These are phyloP conservation scores for Hydrotaea diabolus DNA, from an alignment of 2,888 invertebrate species.

Conservation along the genomic window DNA sequence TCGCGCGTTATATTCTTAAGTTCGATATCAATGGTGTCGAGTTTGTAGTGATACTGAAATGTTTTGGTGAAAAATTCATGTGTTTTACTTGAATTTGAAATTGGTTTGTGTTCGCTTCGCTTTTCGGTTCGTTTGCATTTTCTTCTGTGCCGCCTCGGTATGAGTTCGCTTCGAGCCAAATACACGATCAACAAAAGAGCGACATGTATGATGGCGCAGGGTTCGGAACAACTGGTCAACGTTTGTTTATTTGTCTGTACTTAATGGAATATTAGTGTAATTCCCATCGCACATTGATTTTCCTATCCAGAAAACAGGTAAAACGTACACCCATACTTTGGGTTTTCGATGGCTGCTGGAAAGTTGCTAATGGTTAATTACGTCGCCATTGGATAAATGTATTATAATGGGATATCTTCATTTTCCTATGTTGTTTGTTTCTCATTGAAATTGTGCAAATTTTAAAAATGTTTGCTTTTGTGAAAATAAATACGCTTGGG, in stretches of 20 bases:
- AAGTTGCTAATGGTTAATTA: too few relatives aligned
- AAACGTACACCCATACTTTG: too few relatives aligned
- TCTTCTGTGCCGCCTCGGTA: not conserved
- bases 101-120: not conserved
- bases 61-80: slow-evolving; percentile 56
- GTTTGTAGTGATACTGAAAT: slow-evolving; percentile 70
- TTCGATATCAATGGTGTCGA: slow-evolving; percentile 69
- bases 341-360: too few relatives aligned
- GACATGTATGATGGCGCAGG: slow-evolving; percentile 35
- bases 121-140: too few relatives aligned
- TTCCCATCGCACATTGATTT: not conserved
- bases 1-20: slow-evolving; percentile 38
- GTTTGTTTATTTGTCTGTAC: too few relatives aligned
- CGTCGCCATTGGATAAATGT: too few relatives aligned
- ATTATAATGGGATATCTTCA: too few relatives aligned
- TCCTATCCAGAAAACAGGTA: not conserved
- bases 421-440: too few relatives aligned
- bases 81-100: slow-evolving; percentile 45
- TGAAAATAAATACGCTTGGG: too few relatives aligned
- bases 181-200: not conserved
- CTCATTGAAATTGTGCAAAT: too few relatives aligned
- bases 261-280: not conserved
- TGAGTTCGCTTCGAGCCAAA: slow-evolving; percentile 43
- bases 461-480: too few relatives aligned
- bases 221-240: not conserved